Evolutionary conservation across 2,113 vertebrate species (phyloP).

Genomic region (Cynoglossus semilaevis): DNA sequence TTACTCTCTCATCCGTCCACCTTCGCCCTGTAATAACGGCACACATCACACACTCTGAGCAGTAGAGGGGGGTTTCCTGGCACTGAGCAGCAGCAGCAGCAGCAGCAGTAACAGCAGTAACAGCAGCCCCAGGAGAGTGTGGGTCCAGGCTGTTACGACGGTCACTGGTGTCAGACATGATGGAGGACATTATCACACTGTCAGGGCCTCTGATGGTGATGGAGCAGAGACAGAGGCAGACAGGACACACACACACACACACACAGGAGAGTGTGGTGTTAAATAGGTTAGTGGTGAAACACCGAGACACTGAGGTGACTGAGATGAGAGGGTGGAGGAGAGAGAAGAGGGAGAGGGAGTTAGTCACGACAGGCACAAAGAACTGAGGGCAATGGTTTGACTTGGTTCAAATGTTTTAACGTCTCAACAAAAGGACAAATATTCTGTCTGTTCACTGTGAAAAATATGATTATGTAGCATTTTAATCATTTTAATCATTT

Average conservation of each 20-base stretch:
- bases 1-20: not conserved
- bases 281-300: not conserved
- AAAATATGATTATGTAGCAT: no score
- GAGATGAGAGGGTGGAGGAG: no score
- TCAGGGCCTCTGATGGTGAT: conserved; percentile 12
- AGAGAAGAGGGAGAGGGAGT: no score
- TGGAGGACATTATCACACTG: conserved; percentile 21
- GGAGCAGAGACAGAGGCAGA: conserved; percentile 15
- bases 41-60: conserved; percentile 16
- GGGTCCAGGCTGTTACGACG: conserved; percentile 21
- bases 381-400: no score
- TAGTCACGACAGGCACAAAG: no score
- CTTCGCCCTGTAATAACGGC: conserved; percentile 14
- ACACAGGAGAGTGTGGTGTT: not conserved
- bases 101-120: no score
- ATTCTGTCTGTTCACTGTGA: no score
- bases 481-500: no score
- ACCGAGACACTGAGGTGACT: not conserved
- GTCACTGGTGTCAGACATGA: conserved; percentile 15
- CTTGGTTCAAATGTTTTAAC: no score
- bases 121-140: no score
- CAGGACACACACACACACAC: not conserved
- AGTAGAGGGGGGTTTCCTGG: conserved; percentile 16
- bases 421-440: no score
- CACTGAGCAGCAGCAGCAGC: not conserved